Evolutionary conservation across 2,797 vertebrate species (phyloP).

Genomic region (Tragelaphus eurycerus): DNA sequence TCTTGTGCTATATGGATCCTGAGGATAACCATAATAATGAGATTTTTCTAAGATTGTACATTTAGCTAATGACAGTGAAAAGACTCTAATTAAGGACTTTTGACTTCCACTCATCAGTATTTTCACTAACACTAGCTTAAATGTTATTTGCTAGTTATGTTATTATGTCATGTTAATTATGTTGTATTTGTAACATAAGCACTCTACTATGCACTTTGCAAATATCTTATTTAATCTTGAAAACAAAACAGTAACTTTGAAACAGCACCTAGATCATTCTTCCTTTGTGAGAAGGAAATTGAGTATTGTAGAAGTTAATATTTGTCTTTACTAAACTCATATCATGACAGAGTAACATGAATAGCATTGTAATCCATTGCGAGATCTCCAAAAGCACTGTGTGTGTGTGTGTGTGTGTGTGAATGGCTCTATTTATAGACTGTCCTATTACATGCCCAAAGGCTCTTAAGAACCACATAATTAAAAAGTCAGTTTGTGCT

Average conservation of each 20-base stretch:
- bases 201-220: not conserved
- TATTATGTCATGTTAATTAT: not conserved
- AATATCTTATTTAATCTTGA: not conserved
- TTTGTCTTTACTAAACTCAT: not conserved
- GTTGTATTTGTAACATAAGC: not conserved
- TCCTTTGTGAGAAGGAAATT: not conserved
- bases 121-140: not conserved
- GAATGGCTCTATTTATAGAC: conserved; percentile 34
- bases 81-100: not conserved
- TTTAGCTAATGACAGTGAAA: not conserved
- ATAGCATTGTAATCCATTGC: not conserved
- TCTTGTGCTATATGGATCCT: not conserved
- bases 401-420: not conserved
- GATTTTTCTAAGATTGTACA: not conserved
- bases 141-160: not conserved
- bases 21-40: not conserved
- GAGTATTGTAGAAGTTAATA: not conserved
- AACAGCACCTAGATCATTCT: not conserved
- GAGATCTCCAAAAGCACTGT: not conserved
- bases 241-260: not conserved
- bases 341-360: not conserved
- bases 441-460: conserved; percentile 30
- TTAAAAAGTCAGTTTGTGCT: conserved; percentile 68
- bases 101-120: not conserved
- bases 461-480: conserved; percentile 57